Base-by-base conservation (phyloP, 1,140 invertebrate genomes). In the Rhyacophila brunnea region DNA sequence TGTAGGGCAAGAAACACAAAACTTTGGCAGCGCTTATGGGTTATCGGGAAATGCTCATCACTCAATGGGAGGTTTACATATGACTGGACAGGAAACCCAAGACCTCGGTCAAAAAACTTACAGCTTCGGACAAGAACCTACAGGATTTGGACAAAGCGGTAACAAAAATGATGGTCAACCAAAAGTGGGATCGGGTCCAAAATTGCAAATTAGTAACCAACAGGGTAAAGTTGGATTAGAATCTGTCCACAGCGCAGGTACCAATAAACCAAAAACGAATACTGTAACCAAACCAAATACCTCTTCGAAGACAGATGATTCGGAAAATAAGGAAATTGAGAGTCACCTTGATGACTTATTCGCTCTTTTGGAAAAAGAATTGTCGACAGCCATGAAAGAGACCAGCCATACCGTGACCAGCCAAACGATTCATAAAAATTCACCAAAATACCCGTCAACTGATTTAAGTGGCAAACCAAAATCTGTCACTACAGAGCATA, bases 341-440 rank as follows among this genome's bases (percentile, higher is more conserved):
- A 43, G 43, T 38, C 58, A 60, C 47, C 46, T 60, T 13, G 34
- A 40, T 23, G 58, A 60, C 15, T 23, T 60, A 28, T 28, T 60
- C 6, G 28, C 19, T 18, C 11, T 28, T 15, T 53, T 60, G 28
- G 51, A 43, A 47, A n/a, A 20, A 45, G 15, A 28, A 44, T 23
- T 14, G 35, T 7, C 6, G 20, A 20, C 14, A n/a, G 32, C 15
- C 36, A 20, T 38, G 43, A 40, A 19, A 35, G 43, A 19, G 17
- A 55, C 52, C 32, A 32, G 36, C 36, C 52, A 14, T 13, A 55
- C n/a, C 45, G 42, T 36, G 46, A 28, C 23, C 23, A 9, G 23
- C 23, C 23, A 46, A 34, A 35, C 46, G 4, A 14, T 55, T n/a
- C 20, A 46, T 20, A 32, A 32, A 7, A 13, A 44, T 15, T 9